Evolutionary conservation across 2,113 vertebrate genomes (phyloP).

Genomic region (Helogale parvula): DNA sequence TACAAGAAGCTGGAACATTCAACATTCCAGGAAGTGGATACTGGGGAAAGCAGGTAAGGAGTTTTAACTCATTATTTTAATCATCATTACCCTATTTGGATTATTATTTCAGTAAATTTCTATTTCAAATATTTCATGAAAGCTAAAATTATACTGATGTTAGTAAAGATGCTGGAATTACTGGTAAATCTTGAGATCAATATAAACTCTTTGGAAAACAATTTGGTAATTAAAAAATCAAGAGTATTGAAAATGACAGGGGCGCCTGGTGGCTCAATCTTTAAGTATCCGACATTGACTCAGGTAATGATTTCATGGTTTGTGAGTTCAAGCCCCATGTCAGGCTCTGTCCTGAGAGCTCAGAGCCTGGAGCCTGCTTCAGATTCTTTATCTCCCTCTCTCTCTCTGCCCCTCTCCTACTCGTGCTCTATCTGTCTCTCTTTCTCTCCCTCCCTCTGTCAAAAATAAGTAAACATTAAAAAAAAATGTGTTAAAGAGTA

Average conservation of each 20-base stretch:
- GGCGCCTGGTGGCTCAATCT: no score
- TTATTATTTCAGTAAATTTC: conserved; percentile 25
- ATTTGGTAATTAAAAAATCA: neutral
- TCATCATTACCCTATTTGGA: neutral
- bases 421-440: no score
- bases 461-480: no score
- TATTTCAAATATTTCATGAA: conserved; percentile 1
- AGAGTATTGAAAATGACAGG: neutral
- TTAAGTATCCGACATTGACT: no score
- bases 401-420: no score
- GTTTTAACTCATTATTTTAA: conserved; percentile 14
- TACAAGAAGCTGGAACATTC: neutral
- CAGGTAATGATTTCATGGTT: no score
- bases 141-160: conserved; percentile 12
- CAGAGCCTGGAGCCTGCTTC: no score
- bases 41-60: neutral
- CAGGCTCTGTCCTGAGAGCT: no score
- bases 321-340: no score
- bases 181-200: conserved; percentile 10
- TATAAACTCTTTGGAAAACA: neutral
- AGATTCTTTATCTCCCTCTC: no score
- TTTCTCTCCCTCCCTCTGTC: no score
- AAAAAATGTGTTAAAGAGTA: no score
- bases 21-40: neutral
- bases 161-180: conserved; percentile 6